phyloP scores from a whole-genome alignment of 2,888 invertebrate species.

The Plutella xylostella region DNA sequence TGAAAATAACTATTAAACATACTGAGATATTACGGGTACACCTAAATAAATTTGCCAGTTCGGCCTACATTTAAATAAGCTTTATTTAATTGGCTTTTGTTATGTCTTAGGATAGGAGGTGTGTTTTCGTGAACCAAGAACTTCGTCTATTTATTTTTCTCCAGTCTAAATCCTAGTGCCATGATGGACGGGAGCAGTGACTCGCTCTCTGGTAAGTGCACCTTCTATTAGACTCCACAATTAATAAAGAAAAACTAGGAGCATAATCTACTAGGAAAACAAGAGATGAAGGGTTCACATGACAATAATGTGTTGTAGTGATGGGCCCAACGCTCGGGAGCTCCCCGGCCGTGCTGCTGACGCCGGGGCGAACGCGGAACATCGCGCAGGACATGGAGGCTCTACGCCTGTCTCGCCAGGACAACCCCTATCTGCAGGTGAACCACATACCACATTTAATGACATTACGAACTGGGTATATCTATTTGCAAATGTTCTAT shows the following conservation, averaged over 20 bases:
- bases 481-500: too few species aligned
- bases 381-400: constrained; percentile 90
- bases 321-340: constrained; percentile 40
- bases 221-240: neutral
- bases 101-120: too few species aligned
- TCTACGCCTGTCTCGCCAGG: constrained; percentile 81
- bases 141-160: neutral
- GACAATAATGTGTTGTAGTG: constrained; percentile 39
- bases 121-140: too few species aligned
- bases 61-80: too few species aligned
- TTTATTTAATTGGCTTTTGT: too few species aligned
- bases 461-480: too few species aligned
- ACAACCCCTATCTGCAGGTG: constrained; percentile 87
- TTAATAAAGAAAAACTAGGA: neutral
- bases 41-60: too few species aligned
- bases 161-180: neutral
- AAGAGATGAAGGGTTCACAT: too few species aligned
- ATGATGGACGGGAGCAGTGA: constrained; percentile 54
- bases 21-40: too few species aligned
- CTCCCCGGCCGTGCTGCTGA: constrained; percentile 73
- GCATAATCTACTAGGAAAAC: neutral
- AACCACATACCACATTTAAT: too few species aligned
- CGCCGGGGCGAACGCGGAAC: constrained; percentile 80
- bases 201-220: constrained; percentile 46
- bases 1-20: too few species aligned